Evolutionary conservation across 2,113 vertebrate species (phyloP).

Genomic region (Pangasianodon hypophthalmus): DNA sequence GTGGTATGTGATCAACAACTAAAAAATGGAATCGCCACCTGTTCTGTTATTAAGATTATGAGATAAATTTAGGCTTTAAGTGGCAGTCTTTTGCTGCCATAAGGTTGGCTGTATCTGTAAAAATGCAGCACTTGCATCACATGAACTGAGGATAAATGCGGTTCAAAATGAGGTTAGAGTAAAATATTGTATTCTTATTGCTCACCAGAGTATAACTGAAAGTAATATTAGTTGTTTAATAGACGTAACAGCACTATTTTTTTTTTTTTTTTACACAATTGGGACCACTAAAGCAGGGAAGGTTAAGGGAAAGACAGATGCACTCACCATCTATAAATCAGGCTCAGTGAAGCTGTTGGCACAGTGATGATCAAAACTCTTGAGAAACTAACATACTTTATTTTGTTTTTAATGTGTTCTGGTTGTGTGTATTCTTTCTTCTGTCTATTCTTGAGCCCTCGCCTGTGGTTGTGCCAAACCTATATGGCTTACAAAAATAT

Average conservation of each 20-base stretch:
- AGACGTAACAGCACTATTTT: not conserved
- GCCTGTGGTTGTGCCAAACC: slow-evolving; percentile 44
- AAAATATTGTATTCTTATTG: not conserved
- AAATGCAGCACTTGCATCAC: slow-evolving; percentile 2
- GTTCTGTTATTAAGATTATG: not conserved
- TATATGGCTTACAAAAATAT: slow-evolving; percentile 39
- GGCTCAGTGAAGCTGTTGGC: not conserved
- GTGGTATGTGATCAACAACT: not conserved
- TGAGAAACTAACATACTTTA: not conserved
- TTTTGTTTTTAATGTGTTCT: not conserved
- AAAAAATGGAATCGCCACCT: not conserved
- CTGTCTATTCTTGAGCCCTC: not conserved
- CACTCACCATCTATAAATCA: not conserved
- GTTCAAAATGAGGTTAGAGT: not conserved
- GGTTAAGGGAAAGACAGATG: not conserved
- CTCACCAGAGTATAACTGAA: not conserved
- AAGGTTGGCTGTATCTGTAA: not conserved
- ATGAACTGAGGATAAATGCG: not conserved
- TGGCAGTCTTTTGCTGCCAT: not conserved
- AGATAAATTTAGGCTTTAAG: slow-evolving; percentile 4
- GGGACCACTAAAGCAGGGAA: not conserved
- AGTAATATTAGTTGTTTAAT: not conserved
- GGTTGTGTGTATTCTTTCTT: not conserved
- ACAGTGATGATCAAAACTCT: not conserved
- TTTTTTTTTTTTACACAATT: not conserved